Evolutionary conservation across 2,888 invertebrate species (phyloP).

Genomic region (Melitaea athalia): DNA sequence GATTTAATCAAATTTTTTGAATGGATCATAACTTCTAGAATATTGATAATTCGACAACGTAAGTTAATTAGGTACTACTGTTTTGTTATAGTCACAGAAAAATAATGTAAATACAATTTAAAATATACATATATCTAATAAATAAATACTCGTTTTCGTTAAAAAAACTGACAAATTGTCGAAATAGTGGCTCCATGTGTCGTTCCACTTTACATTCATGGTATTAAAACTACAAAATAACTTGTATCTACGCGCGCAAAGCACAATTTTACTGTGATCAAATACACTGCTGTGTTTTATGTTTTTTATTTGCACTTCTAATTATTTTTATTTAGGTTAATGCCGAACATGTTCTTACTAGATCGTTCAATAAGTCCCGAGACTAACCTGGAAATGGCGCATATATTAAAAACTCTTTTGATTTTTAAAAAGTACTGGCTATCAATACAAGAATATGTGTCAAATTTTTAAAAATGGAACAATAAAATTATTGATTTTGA

Average conservation of each 20-base stretch:
- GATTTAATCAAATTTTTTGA: background rate
- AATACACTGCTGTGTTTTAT: constrained; percentile 15
- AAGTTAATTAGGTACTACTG: no score
- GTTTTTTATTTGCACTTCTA: constrained; percentile 8
- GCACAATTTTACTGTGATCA: constrained; percentile 22
- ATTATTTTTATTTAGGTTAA: constrained; percentile 18
- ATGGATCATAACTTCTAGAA: background rate
- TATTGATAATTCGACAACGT: no score
- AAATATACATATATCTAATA: background rate
- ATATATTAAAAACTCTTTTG: no score
- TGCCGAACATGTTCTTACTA: background rate
- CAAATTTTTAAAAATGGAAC: no score
- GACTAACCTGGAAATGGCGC: no score
- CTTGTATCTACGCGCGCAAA: constrained; percentile 22
- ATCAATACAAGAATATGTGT: no score
- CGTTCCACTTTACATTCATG: constrained; percentile 27
- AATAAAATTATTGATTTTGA: no score
- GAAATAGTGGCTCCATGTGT: constrained; percentile 11
- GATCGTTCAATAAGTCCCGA: no score
- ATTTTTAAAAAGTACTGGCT: no score
- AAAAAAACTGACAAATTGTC: constrained; percentile 24
- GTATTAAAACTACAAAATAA: constrained; percentile 30
- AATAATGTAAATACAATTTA: background rate
- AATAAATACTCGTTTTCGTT: constrained; percentile 1
- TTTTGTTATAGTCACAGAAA: background rate